A percentile compares a stretch with the other conserved stretches of the same genome.
phyloP scores from a whole-genome alignment of 2,113 vertebrate species.

The Oreochromis niloticus region DNA sequence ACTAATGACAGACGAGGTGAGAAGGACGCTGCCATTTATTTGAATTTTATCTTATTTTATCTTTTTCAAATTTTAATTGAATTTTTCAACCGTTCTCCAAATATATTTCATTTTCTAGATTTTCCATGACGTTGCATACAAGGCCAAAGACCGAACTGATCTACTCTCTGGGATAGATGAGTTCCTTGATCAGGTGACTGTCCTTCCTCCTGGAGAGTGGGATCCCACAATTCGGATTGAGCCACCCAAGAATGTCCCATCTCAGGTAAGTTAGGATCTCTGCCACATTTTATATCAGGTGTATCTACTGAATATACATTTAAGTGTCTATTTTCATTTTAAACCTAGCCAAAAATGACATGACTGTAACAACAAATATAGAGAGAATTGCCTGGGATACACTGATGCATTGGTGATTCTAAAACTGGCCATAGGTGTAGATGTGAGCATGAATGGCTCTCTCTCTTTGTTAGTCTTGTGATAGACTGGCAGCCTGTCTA shows the following conservation, averaged over 20 bases:
- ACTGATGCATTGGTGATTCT: not conserved
- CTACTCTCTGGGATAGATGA: slow-evolving; percentile 93
- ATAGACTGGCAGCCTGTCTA: not conserved
- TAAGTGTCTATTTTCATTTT: not conserved
- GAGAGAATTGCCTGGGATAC: not conserved
- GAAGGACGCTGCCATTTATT: not conserved
- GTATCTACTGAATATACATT: not conserved
- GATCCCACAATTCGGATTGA: slow-evolving; percentile 96
- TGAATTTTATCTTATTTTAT: not conserved
- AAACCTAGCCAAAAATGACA: not conserved
- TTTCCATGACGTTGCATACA: slow-evolving; percentile 96
- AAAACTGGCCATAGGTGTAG: not conserved
- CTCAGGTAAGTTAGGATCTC: slow-evolving; percentile 76
- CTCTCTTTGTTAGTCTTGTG: not conserved
- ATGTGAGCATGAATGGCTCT: not conserved
- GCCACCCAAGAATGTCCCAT: slow-evolving; percentile 92
- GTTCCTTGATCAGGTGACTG: slow-evolving; percentile 95
- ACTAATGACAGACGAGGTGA: slow-evolving; percentile 94
- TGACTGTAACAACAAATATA: not conserved
- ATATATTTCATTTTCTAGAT: slow-evolving; percentile 67
- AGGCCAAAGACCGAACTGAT: slow-evolving; percentile 92
- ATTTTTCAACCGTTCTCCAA: not conserved
- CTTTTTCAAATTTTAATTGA: not conserved
- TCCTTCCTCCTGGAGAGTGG: slow-evolving; percentile 94
- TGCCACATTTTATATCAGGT: not conserved